Percentiles rank a stretch among this genome's conserved stretches.
Conservation (phyloP, 2,113 vertebrate species). For the Aramus guarauna region DNA sequence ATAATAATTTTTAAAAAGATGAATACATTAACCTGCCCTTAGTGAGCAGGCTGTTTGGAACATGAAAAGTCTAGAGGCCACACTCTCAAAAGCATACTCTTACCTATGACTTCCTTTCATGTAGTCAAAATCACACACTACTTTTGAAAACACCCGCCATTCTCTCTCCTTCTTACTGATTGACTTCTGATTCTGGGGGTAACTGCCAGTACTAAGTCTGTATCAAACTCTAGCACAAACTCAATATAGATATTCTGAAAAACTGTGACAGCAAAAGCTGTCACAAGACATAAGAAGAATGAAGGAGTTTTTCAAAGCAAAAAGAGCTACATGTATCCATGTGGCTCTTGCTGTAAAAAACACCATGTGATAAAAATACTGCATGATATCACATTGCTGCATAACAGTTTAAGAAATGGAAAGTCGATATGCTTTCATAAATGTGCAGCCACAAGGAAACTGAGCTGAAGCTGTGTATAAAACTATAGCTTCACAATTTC, state of each 20-base stretch:
- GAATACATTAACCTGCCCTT: neutral
- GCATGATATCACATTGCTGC: neutral
- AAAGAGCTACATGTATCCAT: fast-evolving
- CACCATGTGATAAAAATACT: neutral
- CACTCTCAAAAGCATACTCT: neutral
- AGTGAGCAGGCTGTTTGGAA: neutral
- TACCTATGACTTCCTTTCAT: neutral
- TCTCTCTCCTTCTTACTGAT: neutral
- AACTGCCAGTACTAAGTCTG: neutral
- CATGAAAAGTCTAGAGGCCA: neutral
- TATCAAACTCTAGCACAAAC: neutral
- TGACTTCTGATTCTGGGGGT: neutral
- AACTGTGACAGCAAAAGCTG: neutral
- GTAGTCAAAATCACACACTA: neutral
- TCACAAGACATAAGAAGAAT: neutral
- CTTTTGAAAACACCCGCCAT: neutral
- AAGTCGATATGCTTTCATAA: neutral
- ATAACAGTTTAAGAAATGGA: neutral
- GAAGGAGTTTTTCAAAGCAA: neutral
- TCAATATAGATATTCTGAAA: neutral
- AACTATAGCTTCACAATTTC: neutral
- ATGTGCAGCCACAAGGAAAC: neutral
- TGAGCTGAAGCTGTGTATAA: neutral
- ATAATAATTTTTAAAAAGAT: neutral
- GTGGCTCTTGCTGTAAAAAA: neutral